These are phyloP conservation scores for Tenebrosternarchus preto DNA, from an alignment of 2,113 vertebrate genomes.

Conservation along the genomic window DNA sequence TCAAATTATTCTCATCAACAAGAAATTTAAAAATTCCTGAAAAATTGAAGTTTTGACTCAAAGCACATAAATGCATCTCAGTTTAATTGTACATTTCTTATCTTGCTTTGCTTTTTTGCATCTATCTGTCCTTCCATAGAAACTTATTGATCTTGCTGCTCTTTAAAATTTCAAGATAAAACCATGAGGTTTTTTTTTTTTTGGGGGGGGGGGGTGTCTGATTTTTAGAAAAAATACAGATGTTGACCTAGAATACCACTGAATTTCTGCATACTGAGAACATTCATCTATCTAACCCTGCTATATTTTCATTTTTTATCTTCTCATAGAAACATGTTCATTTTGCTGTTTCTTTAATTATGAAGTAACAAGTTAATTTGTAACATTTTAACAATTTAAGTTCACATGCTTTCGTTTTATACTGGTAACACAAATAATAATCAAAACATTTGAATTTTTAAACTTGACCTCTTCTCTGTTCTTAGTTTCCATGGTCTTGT, in stretches of 20 bases:
- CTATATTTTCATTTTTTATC: too few relatives aligned
- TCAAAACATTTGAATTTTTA: slow-evolving; percentile 4
- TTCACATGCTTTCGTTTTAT: not conserved
- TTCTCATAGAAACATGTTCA: not conserved
- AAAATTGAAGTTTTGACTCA: not conserved
- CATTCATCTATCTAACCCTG: not conserved
- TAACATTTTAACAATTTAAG: not conserved
- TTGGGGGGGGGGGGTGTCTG: too few relatives aligned
- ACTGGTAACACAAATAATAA: slow-evolving; percentile 20
- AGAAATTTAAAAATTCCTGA: too few relatives aligned
- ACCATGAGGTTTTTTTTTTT: too few relatives aligned
- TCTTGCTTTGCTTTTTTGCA: not conserved
- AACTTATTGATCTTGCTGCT: not conserved
- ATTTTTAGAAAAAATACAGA: not conserved
- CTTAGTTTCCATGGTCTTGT: not conserved
- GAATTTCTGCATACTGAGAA: not conserved
- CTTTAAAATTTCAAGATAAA: too few relatives aligned
- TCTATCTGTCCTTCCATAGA: not conserved
- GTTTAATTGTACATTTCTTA: not conserved
- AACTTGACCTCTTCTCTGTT: not conserved
- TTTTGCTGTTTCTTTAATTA: not conserved
- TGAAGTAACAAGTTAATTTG: not conserved
- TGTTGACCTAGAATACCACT: not conserved
- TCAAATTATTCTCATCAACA: too few relatives aligned
- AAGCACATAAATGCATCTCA: not conserved